Base-by-base conservation (phyloP, 2,113 vertebrate species). In the Oreocharis arfaki region DNA sequence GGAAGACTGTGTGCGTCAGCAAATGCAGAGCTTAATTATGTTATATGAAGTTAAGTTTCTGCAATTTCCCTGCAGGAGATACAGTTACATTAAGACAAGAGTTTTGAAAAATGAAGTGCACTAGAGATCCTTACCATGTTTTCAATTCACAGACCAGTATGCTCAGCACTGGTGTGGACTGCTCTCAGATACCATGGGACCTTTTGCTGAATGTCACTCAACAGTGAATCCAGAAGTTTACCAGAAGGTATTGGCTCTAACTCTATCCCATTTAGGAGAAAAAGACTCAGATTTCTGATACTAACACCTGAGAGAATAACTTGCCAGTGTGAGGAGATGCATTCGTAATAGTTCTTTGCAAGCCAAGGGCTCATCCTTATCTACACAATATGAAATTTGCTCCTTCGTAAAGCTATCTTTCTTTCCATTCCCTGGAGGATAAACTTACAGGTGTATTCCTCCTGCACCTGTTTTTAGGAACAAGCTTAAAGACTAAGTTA, bases 81-180 rank as follows among this genome's bases (percentile, higher is more conserved):
- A 44, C 9, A 63, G 16, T 61, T 84, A 76, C 32, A 26, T 0
- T 33, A 21, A 59, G 26, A 68, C 14, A 59, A n/a, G 33, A 60
- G 46, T 70, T 78, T 67, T 88, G 56, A 24, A 46, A 46, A 83
- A 57, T 32, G 8, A 92, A 79, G 7, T 35, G 13, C 46, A 55
- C 37, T 3, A 80, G 23, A 49, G 85, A 81, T 83, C 56, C 49
- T 64, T 52, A 33, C 5, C 6, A 5, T 59, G 11, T 85, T 95
- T 74, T 94, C 59, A 47, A 79, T 90, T 95, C 95, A 95, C 90
- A 99, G 99, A 98, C 80, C 97, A 97, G 70, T 99, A 98, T 35
- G 99, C 99, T 16, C 92, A 98, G 89, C 97, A 98, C 78, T 99
- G 99, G 99, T 99, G 99, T 65, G 98, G 98, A 46, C 97, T 96